phyloP scores from a whole-genome alignment of 1,140 invertebrate species.

The Danaus melanippus region DNA sequence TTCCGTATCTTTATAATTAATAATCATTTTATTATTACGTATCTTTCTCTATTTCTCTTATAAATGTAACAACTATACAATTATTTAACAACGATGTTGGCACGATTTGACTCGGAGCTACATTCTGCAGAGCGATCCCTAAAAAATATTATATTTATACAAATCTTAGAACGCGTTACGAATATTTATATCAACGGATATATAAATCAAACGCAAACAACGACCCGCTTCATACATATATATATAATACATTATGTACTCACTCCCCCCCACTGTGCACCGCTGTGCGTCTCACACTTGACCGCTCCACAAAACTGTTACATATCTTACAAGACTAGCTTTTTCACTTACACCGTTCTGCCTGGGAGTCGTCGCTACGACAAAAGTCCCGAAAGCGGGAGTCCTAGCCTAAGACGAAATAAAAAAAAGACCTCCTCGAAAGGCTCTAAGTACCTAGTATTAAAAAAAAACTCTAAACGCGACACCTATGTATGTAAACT shows the following conservation, averaged over 20 bases:
- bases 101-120: constrained; percentile 51
- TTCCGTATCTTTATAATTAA: constrained; percentile 40
- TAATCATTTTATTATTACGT: constrained; percentile 31
- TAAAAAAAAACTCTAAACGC: constrained; percentile 30
- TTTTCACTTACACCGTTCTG: constrained; percentile 26
- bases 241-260: constrained; percentile 2
- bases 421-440: constrained; percentile 19
- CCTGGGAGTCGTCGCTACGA: constrained; percentile 25
- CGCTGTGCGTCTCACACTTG: constrained; percentile 10
- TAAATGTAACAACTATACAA: constrained; percentile 66
- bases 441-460: constrained; percentile 36
- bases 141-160: too few relatives aligned
- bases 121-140: constrained; percentile 7
- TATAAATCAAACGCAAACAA: constrained; percentile 55
- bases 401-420: constrained; percentile 19
- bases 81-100: constrained; percentile 61
- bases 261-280: too few relatives aligned
- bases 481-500: constrained; percentile 36
- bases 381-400: constrained; percentile 23
- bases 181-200: constrained; percentile 55
- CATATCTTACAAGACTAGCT: constrained; percentile 26
- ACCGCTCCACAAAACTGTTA: constrained; percentile 10
- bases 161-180: constrained; percentile 28
- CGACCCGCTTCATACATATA: constrained; percentile 1
- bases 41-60: constrained; percentile 45